A percentile compares a stretch with the other conserved stretches of the same genome.
Evolutionary conservation across 2,113 vertebrate genomes (phyloP).

Genomic region (Neogobius melanostomus): DNA sequence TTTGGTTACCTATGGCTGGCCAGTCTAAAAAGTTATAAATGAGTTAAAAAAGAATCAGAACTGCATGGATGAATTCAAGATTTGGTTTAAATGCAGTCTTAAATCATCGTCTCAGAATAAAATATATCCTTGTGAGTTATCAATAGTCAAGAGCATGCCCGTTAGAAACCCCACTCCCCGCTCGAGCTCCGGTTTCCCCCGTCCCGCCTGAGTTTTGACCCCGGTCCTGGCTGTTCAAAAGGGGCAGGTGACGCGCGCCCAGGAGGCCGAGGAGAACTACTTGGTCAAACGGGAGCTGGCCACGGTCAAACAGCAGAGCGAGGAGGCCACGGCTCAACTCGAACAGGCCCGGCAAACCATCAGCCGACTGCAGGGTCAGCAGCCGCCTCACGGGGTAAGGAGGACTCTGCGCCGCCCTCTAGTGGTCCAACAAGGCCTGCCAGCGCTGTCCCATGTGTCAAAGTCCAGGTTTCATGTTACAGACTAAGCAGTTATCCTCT

Average conservation of each 20-base stretch:
- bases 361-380: constrained; percentile 86
- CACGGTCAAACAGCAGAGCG: constrained; percentile 96
- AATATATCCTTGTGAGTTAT: constrained; percentile 16
- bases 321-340: constrained; percentile 92
- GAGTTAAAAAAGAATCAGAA: background rate
- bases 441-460: background rate
- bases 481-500: background rate
- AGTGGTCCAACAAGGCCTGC: constrained; percentile 11
- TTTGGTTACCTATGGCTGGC: background rate
- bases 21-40: background rate
- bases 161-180: constrained; percentile 27
- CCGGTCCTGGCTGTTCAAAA: constrained; percentile 83
- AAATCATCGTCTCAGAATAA: constrained; percentile 11
- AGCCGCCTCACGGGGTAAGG: constrained; percentile 91
- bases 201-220: constrained; percentile 55
- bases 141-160: constrained; percentile 57
- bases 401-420: constrained; percentile 42
- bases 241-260: constrained; percentile 99
- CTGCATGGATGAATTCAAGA: constrained; percentile 57
- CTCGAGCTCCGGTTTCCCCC: constrained; percentile 43
- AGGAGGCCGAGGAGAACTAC: constrained; percentile 99
- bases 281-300: constrained; percentile 99
- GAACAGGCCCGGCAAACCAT: constrained; percentile 93
- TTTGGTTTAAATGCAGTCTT: background rate
- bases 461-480: background rate